Conservation (phyloP, 1,140 invertebrate species). For the Drosophila arawakana region DNA sequence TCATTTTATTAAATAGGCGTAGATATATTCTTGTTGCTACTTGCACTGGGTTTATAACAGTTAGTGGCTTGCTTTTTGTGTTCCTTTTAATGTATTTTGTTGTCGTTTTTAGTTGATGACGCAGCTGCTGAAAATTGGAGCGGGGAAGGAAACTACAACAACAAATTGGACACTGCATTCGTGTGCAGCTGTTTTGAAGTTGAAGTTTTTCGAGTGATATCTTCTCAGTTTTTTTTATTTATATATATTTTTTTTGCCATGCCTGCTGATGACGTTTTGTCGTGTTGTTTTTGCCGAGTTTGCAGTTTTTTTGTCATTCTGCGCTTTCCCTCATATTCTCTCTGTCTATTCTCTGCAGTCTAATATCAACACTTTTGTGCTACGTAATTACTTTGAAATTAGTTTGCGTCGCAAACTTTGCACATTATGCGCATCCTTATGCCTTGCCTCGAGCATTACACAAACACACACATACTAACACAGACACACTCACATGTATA, state of each 20-base stretch:
- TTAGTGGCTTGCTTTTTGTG: not conserved
- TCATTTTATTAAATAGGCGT: too few relatives aligned
- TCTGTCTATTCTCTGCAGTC: slow-evolving; percentile 57
- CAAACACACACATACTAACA: slow-evolving; percentile 21
- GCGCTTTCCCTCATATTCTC: not conserved
- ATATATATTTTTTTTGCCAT: slow-evolving; percentile 32
- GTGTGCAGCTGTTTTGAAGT: slow-evolving; percentile 62
- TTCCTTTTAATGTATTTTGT: slow-evolving; percentile 11
- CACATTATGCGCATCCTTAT: slow-evolving; percentile 82
- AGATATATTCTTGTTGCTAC: too few relatives aligned
- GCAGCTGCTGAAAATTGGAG: not conserved
- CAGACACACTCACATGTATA: slow-evolving; percentile 28
- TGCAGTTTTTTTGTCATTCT: slow-evolving; percentile 6
- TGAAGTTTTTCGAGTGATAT: slow-evolving; percentile 23
- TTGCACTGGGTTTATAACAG: too few relatives aligned
- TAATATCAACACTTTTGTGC: slow-evolving; percentile 83
- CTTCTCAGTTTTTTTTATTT: slow-evolving; percentile 19
- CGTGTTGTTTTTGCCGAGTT: slow-evolving; percentile 69
- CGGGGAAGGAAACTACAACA: slow-evolving; percentile 1
- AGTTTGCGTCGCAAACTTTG: slow-evolving; percentile 82
- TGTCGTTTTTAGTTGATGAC: slow-evolving; percentile 18
- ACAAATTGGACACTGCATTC: slow-evolving; percentile 17
- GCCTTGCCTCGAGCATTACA: slow-evolving; percentile 48
- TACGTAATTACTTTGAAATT: slow-evolving; percentile 83
- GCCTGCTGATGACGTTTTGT: slow-evolving; percentile 74